phyloP scores from a whole-genome alignment of 2,113 vertebrate species.

The Noctilio leporinus region DNA sequence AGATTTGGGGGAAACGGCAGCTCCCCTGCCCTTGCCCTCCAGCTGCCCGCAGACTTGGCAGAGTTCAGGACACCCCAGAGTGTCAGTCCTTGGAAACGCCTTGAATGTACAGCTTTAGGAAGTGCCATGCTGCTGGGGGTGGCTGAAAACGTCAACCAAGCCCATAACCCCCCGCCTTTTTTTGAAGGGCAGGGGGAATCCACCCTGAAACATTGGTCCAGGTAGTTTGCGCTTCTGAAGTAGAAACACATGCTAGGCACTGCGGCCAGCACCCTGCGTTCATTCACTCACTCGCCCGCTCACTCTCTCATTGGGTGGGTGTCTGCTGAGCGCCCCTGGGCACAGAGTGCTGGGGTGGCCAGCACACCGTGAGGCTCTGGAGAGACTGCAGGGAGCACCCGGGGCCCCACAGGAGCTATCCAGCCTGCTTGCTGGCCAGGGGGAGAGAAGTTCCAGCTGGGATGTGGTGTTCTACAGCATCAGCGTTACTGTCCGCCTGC shows the following conservation, averaged over 20 bases:
- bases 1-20: not conserved
- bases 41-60: not conserved
- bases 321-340: rapidly evolving
- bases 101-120: not conserved
- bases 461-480: not conserved
- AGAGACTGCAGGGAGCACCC: rapidly evolving
- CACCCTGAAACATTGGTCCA: not conserved
- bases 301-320: not conserved
- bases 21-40: not conserved
- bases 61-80: not conserved
- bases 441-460: not conserved
- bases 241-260: not conserved
- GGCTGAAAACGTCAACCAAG: not conserved
- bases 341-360: too few relatives aligned
- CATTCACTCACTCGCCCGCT: not conserved
- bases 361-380: rapidly evolving
- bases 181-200: not conserved
- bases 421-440: not conserved
- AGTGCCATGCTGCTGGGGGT: not conserved
- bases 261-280: not conserved
- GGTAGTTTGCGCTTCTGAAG: not conserved
- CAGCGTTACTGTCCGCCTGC: not conserved
- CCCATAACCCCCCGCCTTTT: not conserved
- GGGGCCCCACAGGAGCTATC: not conserved
- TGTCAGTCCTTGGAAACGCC: not conserved